Evolutionary conservation across 2,888 invertebrate genomes (phyloP), one percentile per base, ranked within the genome.

Genomic region (Nymphalis urticae): DNA sequence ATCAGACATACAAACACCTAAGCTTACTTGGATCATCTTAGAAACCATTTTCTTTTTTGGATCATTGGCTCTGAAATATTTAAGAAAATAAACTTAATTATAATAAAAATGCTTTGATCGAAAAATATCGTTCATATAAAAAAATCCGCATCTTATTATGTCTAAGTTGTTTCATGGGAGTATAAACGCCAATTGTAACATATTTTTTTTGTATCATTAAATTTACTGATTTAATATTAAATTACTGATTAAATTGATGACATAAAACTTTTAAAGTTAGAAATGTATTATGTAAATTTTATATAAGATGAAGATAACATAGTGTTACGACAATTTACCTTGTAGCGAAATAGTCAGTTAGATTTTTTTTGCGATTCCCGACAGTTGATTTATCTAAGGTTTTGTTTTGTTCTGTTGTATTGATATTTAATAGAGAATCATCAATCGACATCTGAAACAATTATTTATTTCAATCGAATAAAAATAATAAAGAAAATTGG

Each of bases 21-120:
- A 68, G 67, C 61, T 75, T 17, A 76, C 77, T 73, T 78, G 76
- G 47, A 76, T 77, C n/a, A 69, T 65, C 65, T 77, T 77, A 3
- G 71, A 74, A 1, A 65, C 63, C 56, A 62, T 74, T 70, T 62
- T 73, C 27, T 59, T 73, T 8, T 69, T 63, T n/a, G 69, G 68
- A 13, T 58, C 70, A 72, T 71, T 74, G 53, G 27, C 72, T 51
- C 48, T 58, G 42, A 19, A 58, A 58, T 36, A 58, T 58, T 56
- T 36, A 16, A 16, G 42, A 42, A 42, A 4, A 13, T 2, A 13
- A 3, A 13, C 13, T 42, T 32, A 3, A 32, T 32, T 32, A 32
- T 32, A 32, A 32, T 32, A 32, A 32, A 32, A 32, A 32, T 32
- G 27, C 27, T 32, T 6, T 32, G 5, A 32, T 32, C 21, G 21